Evolutionary conservation across 2,797 vertebrate species (phyloP).

Genomic region (Lates japonicus): DNA sequence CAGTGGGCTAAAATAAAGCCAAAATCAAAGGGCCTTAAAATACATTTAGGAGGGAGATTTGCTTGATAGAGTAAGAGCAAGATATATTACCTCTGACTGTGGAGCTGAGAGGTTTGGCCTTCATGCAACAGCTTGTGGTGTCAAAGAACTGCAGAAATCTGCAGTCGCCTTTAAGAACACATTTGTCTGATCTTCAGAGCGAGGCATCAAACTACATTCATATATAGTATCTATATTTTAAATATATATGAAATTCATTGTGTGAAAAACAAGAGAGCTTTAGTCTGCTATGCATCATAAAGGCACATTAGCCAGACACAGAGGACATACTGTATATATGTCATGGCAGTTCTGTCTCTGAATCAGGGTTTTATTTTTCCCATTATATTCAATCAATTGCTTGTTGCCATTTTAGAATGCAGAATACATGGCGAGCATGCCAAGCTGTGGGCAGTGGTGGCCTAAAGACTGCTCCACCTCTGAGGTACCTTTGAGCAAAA

Average conservation of each 20-base stretch:
- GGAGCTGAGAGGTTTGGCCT: constrained; percentile 30
- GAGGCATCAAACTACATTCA: neutral
- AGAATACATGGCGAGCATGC: neutral
- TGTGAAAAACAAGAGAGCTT: neutral
- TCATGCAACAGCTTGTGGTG: neutral
- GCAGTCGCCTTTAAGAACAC: neutral
- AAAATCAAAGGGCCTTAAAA: constrained; percentile 39
- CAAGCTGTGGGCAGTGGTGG: neutral
- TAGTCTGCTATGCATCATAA: neutral
- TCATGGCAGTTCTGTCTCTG: neutral
- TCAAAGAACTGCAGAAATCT: neutral
- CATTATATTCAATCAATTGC: neutral
- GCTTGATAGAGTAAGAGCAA: constrained; percentile 31
- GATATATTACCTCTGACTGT: constrained; percentile 22
- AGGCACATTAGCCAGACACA: no score
- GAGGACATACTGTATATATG: no score
- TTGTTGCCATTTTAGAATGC: neutral
- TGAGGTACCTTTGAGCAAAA: no score
- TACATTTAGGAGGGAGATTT: constrained; percentile 34
- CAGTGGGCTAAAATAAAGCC: constrained; percentile 5
- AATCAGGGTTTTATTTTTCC: neutral
- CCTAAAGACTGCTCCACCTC: neutral
- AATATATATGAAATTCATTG: neutral
- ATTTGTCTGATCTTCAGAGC: neutral
- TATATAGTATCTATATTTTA: neutral